Evolutionary conservation across 2,888 invertebrate genomes (phyloP), one percentile per base, ranked within the genome.

Genomic region (Liposcelis brunnea): DNA sequence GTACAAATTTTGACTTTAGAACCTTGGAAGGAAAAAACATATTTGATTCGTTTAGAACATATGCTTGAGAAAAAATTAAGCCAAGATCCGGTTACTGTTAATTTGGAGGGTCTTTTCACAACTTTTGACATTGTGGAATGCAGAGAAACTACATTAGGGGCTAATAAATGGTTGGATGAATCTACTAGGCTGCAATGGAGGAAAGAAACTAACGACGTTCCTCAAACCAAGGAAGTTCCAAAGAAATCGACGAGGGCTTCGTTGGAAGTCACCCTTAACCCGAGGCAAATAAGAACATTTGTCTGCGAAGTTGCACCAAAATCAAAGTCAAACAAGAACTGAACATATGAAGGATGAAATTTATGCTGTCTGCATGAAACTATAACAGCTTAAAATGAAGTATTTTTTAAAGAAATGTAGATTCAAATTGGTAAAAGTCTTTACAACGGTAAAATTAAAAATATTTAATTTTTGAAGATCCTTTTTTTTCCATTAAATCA

Each of bases 11-110:
- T 90, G 11, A 85, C 85, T 0, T 56, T 89, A 38, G 89, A 90
- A 54, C 82, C 83, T 0, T 84, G 81, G 79, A 70, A 69, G 34
- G 66, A 66, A 0, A 61, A 65, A 1, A 67, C 68, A 16, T 54
- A 82, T 11, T 62, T 90, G n/a, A 52, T 90, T 1, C 68, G 89
- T 18, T 59, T 90, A 1, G 90, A 90, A 55, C 84, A 90, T 58
- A 71, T 80, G 49, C 67, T 80, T 37, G 79, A 80, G 52, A 65
- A 64, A 15, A 63, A 65, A 1, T 86, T 86, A 46, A 72, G 76
- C 52, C 55, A 63, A 0, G 55, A 57, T 2, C 64, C 69, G 0
- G 68, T 69, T 0, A 62, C 65, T 35, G 60, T 82, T 0, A 66
- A 79, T 58, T 57, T 44, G 10, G 12, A 12, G 10, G 2, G 3